Base-by-base conservation (phyloP, 2,113 vertebrate species). In the Melanotaenia duboulayi region DNA sequence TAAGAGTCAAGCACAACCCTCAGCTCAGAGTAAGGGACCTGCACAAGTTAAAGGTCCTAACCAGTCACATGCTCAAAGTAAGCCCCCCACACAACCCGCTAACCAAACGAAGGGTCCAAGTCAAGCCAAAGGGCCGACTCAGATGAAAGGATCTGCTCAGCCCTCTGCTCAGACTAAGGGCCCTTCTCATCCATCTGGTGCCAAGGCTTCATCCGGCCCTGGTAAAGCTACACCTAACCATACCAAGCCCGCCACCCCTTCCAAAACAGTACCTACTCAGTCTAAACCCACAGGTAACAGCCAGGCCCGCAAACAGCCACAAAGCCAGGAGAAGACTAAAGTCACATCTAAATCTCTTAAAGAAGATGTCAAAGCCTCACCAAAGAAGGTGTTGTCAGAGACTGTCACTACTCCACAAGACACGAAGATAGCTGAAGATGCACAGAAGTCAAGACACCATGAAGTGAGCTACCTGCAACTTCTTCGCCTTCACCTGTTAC, bases 391-490 rank as follows among this genome's bases (percentile, higher is more conserved):
- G 68, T 23, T 78, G 24, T 73, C 92, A 83, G 92, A 94, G 78
- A 88, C 80, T 78, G 63, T 84, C 69, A 82, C 76, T 64, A 88
- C 93, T 62, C 75, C 90, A 77, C 94, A 95, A 89, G 94, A 95
- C 16, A 85, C 68, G 87, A 96, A 94, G 86, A 91, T 89, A 68
- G 50, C 79, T 72, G 71, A 93, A 0, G 95, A 97, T 84, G 86
- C 58, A 0, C 94, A 93, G 0, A 96, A 93, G 93, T 87, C 76
- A 3, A 96, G 94, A 91, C 95, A 96, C 76, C 94, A 95, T 46
- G 96, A 99, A 95, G 98, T 99, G 92, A 97, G 95, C 94, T 75
- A 91, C 92, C 89, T 87, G 90, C 85, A 87, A 89, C 90, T 81
- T 89, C 86, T 80, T 89, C 89, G 84, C 80, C 87, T 89, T 90